Base-by-base conservation (phyloP, 2,888 invertebrate genomes). In the Dynastes hyllus region DNA sequence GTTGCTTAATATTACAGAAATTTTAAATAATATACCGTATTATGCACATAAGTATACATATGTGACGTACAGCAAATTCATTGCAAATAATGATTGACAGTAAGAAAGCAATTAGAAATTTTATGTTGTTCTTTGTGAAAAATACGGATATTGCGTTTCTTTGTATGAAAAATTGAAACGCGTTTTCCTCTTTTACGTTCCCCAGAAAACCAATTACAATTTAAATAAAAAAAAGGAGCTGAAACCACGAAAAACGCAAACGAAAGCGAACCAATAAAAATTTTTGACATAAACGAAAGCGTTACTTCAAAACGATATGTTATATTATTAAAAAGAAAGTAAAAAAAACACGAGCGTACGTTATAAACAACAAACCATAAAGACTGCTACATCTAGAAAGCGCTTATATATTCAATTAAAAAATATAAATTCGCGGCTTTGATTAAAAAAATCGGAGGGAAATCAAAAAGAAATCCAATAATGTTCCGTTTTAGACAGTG, bases 331-430 rank as follows among this genome's bases (percentile, higher is more conserved):
- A 69, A 29, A 22, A 5, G 69, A 27, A 13, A 69, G 51, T 27
- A 51, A 51, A 29, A 69, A 8, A 51, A 51, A 69, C 9, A 8
- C 45, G 11, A 45, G 45, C 45, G 45, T 9, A 45, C 45, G 2
- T 45, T 45, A 29, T 51, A 69, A 22, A 69, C 40, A 67, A 45
- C 73, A 73, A 55, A 58, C 73, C 58, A 73, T 73, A 58, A 58
- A 73, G 73, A 58, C 45, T 53, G 22, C 45, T 32, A 32, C 32
- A 51, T 69, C 58, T 58, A 73, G 73, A 73, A 73, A 58, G 37
- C 73, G 73, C 32, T 73, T 58, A 58, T 73, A 73, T 73, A 73
- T 73, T 73, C 73, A 73, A 73, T 73, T 58, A 73, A 73, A 70
- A 73, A 73, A 58, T 58, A 73, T 58, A 73, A 73, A 73, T 73